Evolutionary conservation across 2,888 invertebrate genomes (phyloP).

Genomic region (Andrena camellia): DNA sequence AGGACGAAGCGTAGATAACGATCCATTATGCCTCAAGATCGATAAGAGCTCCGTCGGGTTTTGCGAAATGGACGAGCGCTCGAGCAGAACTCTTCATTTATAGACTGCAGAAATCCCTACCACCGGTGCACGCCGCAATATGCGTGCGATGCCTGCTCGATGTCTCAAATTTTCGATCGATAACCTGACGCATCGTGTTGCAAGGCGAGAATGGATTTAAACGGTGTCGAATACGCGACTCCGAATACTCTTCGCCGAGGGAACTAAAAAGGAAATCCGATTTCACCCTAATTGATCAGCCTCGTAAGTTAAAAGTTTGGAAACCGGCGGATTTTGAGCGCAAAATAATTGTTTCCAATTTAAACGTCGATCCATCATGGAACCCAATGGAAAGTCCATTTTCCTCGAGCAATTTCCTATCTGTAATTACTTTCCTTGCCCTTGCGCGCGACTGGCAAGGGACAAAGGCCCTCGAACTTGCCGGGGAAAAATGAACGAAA

Average conservation of each 20-base stretch:
- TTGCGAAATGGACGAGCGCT: slow-evolving; percentile 22
- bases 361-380: slow-evolving; percentile 42
- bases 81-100: slow-evolving; percentile 40
- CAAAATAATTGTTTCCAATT: slow-evolving; percentile 46
- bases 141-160: slow-evolving; percentile 30
- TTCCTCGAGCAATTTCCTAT: slow-evolving; percentile 48
- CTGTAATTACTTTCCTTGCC: slow-evolving; percentile 46
- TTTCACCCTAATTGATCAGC: background rate
- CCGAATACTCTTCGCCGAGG: background rate
- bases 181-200: slow-evolving; percentile 33
- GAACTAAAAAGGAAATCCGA: background rate
- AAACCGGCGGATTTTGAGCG: slow-evolving; percentile 7
- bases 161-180: slow-evolving; percentile 57
- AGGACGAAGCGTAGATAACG: slow-evolving; percentile 21
- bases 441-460: slow-evolving; percentile 14
- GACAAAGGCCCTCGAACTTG: slow-evolving; percentile 25
- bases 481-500: slow-evolving; percentile 7
- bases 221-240: slow-evolving; percentile 27
- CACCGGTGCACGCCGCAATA: slow-evolving; percentile 30
- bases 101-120: slow-evolving; percentile 35
- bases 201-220: slow-evolving; percentile 47
- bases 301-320: background rate
- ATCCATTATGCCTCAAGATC: slow-evolving; percentile 38
- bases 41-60: slow-evolving; percentile 28
- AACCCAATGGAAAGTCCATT: slow-evolving; percentile 33